Conservation (phyloP, 2,113 vertebrate genomes). For the Passer domesticus region DNA sequence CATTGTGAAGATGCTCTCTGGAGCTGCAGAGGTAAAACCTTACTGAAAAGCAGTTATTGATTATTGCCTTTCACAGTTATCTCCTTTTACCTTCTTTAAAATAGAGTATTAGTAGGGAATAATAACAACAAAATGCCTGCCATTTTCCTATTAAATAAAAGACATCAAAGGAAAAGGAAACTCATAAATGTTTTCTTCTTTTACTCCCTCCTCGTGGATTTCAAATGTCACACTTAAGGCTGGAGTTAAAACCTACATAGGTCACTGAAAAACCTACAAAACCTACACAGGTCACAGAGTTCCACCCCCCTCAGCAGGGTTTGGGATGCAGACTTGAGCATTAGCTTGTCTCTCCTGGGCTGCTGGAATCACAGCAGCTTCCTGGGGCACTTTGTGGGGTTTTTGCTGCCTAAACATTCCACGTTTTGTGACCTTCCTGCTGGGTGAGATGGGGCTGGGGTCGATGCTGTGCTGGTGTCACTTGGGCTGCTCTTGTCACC, state of each 20-base stretch:
- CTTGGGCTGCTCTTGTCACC: neutral
- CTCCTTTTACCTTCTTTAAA: neutral
- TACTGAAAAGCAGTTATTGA: neutral
- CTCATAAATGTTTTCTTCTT: neutral
- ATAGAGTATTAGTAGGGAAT: neutral
- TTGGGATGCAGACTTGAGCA: neutral
- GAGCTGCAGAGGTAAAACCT: neutral
- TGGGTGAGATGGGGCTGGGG: accelerated
- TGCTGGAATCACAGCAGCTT: neutral
- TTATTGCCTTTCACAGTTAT: neutral
- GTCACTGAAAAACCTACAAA: neutral
- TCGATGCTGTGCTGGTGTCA: neutral
- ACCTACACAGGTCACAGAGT: neutral
- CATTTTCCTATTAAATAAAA: neutral
- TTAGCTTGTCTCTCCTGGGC: neutral
- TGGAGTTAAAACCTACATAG: neutral
- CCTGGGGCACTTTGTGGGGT: neutral
- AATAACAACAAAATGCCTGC: neutral
- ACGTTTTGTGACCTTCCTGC: neutral
- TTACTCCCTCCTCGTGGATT: neutral
- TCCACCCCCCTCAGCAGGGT: neutral
- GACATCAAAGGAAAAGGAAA: neutral
- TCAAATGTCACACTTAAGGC: neutral
- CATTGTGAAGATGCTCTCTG: neutral
- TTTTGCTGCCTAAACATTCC: neutral